phyloP scores from a whole-genome alignment of 1,140 invertebrate genomes.

The Acromyrmex charruanus region DNA sequence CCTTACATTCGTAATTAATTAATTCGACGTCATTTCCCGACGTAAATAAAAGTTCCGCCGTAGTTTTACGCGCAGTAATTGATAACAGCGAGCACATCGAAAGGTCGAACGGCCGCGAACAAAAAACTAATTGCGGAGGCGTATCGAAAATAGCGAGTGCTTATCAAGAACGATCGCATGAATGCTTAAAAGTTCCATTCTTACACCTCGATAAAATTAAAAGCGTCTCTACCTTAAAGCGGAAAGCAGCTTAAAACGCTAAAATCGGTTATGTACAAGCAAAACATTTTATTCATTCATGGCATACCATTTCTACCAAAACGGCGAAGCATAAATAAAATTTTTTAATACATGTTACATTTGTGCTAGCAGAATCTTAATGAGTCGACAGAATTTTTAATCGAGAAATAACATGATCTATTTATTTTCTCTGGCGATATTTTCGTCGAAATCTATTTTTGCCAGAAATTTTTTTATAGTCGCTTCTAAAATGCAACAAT shows the following conservation, averaged over 20 bases:
- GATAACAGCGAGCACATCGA: background rate
- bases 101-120: background rate
- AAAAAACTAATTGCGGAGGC: slow-evolving; percentile 43
- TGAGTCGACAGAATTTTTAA: background rate
- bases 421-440: background rate
- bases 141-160: background rate
- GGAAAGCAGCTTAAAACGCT: background rate
- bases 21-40: slow-evolving; percentile 18
- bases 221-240: slow-evolving; percentile 5
- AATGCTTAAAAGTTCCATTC: background rate
- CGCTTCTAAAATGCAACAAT: background rate
- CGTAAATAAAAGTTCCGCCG: slow-evolving; percentile 35
- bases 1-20: slow-evolving; percentile 57
- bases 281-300: slow-evolving; percentile 33
- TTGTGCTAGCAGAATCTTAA: background rate
- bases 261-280: background rate
- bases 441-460: background rate
- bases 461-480: background rate
- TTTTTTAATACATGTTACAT: slow-evolving; percentile 4
- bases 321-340: background rate
- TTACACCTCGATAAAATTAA: slow-evolving; percentile 27
- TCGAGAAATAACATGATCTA: background rate
- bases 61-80: slow-evolving; percentile 38
- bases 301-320: background rate
- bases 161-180: slow-evolving; percentile 11